Conservation (phyloP, 2,797 vertebrate species). For the Sebastes vulpes region DNA sequence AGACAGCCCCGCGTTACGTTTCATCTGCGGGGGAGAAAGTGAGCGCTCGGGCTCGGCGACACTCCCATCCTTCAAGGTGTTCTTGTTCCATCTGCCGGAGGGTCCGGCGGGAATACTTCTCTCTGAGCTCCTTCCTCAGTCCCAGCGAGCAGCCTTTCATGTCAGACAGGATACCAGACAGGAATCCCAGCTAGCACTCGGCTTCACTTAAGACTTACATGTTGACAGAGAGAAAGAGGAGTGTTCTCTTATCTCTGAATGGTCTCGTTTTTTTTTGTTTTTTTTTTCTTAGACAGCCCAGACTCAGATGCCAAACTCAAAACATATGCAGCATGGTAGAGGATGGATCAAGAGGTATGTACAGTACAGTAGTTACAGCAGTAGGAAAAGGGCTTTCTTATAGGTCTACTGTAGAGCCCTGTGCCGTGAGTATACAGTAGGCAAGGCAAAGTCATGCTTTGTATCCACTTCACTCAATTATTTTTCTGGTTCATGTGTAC, state of each 20-base stretch:
- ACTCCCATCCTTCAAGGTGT: slow-evolving; percentile 84
- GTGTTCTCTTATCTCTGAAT: slow-evolving; percentile 76
- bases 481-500: background rate
- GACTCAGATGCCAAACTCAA: slow-evolving; percentile 72
- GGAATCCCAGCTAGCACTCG: slow-evolving; percentile 83
- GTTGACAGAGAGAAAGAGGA: slow-evolving; percentile 80
- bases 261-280: slow-evolving; percentile 28
- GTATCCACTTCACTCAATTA: background rate
- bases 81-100: slow-evolving; percentile 82
- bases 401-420: background rate
- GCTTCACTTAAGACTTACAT: slow-evolving; percentile 82
- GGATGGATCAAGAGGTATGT: slow-evolving; percentile 45
- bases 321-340: slow-evolving; percentile 63
- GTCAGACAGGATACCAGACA: slow-evolving; percentile 86
- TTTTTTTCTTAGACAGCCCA: slow-evolving; percentile 57
- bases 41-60: slow-evolving; percentile 66
- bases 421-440: background rate
- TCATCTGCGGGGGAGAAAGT: slow-evolving; percentile 74
- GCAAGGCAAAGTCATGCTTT: background rate
- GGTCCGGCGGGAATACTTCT: slow-evolving; percentile 81
- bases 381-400: background rate
- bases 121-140: slow-evolving; percentile 79
- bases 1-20: slow-evolving; percentile 74
- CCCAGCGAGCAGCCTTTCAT: slow-evolving; percentile 84
- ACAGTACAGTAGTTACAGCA: slow-evolving; percentile 23